phyloP scores from a whole-genome alignment of 2,888 invertebrate species.

The Caenorhabditis sp. region DNA sequence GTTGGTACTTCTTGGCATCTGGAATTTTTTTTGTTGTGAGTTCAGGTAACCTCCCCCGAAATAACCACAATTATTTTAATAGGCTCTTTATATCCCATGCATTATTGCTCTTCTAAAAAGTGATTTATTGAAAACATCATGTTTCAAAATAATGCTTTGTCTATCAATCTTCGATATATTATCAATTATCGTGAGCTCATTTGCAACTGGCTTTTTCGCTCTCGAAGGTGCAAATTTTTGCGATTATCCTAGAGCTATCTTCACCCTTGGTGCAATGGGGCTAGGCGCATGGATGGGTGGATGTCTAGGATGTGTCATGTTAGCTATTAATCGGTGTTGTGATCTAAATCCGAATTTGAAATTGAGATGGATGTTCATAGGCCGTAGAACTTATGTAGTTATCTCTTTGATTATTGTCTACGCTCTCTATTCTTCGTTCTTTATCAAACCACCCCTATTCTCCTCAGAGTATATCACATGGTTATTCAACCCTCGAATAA shows the following conservation, averaged over 20 bases:
- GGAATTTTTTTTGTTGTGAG: too few species aligned
- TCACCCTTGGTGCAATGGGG: conserved; percentile 19
- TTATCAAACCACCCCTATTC: conserved; percentile 22
- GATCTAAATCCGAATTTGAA: conserved; percentile 24
- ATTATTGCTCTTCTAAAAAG: conserved; percentile 14
- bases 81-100: conserved; percentile 35
- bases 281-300: conserved; percentile 40
- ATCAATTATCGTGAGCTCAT: conserved; percentile 23
- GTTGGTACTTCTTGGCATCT: too few species aligned
- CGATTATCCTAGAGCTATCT: conserved; percentile 18
- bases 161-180: conserved; percentile 26
- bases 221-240: conserved; percentile 22
- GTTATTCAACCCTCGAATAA: conserved; percentile 34
- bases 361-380: conserved; percentile 21
- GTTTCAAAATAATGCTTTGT: conserved; percentile 36
- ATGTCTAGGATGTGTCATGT: conserved; percentile 25
- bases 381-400: conserved; percentile 14
- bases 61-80: too few species aligned
- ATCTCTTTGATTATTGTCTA: conserved; percentile 10
- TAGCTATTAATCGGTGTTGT: conserved; percentile 34
- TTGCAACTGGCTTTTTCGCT: conserved; percentile 25
- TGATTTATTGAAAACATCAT: conserved; percentile 30
- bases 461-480: conserved; percentile 33
- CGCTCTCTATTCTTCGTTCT: conserved; percentile 20
- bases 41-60: too few species aligned